Base-by-base conservation (phyloP, 2,797 vertebrate species). In the Jordanella pulchra region DNA sequence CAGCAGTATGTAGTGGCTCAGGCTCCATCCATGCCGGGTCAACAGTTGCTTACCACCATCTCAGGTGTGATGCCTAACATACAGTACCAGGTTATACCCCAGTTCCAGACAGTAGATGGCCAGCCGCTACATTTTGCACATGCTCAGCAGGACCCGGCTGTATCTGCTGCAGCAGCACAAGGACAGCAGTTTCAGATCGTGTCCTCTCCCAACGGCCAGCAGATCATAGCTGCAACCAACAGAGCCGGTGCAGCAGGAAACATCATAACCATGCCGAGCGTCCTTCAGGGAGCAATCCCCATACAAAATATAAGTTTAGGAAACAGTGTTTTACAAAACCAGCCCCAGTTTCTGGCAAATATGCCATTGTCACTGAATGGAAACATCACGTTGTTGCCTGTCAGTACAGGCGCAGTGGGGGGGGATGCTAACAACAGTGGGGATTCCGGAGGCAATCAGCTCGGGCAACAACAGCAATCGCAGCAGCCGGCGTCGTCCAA, bases 21-120 rank as follows among this genome's bases (percentile, higher is more conserved):
- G 28, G 86, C 96, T 1, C 95, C 96, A n/a, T 93, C 91, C 10
- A 64, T 97, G 71, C 97, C 97, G 84, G 96, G 96, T 84, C 97
- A 97, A 87, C 98, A 97, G 89, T 93, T 99, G 71, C 93, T 98
- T 32, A 95, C 97, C 15, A 93, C 97, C 32, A 90, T 99, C 81
- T 96, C 97, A 0, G 94, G 97, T 0, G 81, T 97, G 39, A 91
- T 99, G 93, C 97, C 97, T 3, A 99, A 97, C 73, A 97, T 99
- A 89, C 97, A 99, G 89, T 99, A 99, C 90, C 98, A 99, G 92
- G 96, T 99, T 66, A 97, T 99, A 79, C 98, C 97, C 47, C 97
- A 99, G 80, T 98, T 99, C 89, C 97, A 99, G 89, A 99, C 97
- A 1, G 92, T 98, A 23, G 97, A 99, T 3, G 97, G 97, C 72